Evolutionary conservation across 37 sponge, comb jelly and placozoan genomes (phyloP).

Genomic region (Crambe crambe): DNA sequence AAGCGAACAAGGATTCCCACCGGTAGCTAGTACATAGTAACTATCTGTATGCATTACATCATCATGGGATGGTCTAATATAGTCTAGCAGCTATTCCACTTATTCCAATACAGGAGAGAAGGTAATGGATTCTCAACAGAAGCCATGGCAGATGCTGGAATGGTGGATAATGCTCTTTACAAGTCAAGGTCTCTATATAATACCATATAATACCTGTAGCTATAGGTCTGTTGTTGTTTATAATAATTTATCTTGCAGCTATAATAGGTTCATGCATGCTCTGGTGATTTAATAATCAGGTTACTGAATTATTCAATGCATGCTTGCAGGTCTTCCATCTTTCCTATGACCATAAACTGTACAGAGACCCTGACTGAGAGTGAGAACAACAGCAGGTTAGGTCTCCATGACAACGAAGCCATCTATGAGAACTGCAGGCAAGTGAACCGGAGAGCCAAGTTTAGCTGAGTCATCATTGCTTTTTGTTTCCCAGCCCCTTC

Average conservation of each 20-base stretch:
- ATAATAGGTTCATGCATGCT: too few relatives aligned
- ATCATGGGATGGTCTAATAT: background rate
- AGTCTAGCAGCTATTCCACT: too few relatives aligned
- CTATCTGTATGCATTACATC: background rate
- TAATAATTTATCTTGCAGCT: background rate
- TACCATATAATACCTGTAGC: too few relatives aligned
- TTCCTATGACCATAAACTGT: background rate
- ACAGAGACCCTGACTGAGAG: background rate
- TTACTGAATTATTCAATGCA: too few relatives aligned
- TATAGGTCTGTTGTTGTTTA: too few relatives aligned
- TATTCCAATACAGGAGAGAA: background rate
- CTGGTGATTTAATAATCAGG: too few relatives aligned
- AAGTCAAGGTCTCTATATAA: constrained; percentile 10
- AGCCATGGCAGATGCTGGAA: background rate
- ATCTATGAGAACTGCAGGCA: background rate
- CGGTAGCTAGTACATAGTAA: too few relatives aligned
- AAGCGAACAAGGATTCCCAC: too few relatives aligned
- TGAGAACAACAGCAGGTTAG: background rate
- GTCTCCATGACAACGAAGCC: background rate
- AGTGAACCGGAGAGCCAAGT: too few relatives aligned
- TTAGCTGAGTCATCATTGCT: too few relatives aligned
- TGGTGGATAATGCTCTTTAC: constrained; percentile 21
- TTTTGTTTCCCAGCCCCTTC: too few relatives aligned
- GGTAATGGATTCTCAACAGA: background rate
- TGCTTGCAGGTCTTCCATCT: background rate